Evolutionary conservation across 2,113 vertebrate genomes (phyloP).

Genomic region (Ovibos moschatus): DNA sequence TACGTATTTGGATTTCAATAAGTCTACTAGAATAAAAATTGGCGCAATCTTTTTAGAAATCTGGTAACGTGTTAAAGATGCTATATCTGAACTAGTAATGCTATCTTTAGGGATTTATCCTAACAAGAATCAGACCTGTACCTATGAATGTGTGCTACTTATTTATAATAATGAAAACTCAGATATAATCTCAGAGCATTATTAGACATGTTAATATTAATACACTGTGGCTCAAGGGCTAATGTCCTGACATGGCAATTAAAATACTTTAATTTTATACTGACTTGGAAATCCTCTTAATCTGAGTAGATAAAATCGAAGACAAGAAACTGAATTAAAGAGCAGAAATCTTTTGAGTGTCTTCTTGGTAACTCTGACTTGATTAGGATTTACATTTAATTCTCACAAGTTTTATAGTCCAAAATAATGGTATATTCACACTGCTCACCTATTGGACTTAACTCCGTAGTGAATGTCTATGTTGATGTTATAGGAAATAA

Average conservation of each 20-base stretch:
- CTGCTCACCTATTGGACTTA: slow-evolving; percentile 96
- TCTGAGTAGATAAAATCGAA: not conserved
- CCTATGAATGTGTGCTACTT: not conserved
- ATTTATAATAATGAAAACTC: not conserved
- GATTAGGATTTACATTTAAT: not conserved
- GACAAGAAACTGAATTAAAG: not conserved
- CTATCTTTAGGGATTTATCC: not conserved
- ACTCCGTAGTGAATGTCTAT: slow-evolving; percentile 98
- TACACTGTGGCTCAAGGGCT: not conserved
- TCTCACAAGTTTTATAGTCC: not conserved
- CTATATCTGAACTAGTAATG: not conserved
- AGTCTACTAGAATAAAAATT: not conserved
- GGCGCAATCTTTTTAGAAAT: not conserved
- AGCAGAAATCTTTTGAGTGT: not conserved
- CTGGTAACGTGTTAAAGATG: not conserved
- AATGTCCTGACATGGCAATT: not conserved
- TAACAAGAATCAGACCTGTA: not conserved
- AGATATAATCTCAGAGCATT: not conserved
- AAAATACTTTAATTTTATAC: not conserved
- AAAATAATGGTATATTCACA: rapidly evolving
- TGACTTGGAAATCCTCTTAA: not conserved
- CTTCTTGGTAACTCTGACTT: not conserved
- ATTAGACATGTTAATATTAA: not conserved
- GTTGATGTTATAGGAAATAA: slow-evolving; percentile 94
- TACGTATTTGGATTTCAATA: not conserved